phyloP scores from a whole-genome alignment of 2,797 vertebrate genomes.

The Galaxias olidus region DNA sequence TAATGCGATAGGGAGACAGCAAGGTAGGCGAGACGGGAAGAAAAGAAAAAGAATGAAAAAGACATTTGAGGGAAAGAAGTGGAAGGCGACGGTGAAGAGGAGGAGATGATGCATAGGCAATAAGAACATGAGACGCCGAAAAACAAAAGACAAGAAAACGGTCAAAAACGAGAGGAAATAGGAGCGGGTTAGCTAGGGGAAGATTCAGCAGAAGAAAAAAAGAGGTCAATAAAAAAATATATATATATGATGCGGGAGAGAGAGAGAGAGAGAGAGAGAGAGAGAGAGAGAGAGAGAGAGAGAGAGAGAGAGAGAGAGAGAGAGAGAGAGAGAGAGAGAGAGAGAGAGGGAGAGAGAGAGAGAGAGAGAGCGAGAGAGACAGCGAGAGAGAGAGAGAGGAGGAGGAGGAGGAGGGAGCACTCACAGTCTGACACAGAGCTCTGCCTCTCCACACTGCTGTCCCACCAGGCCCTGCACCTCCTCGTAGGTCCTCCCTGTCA shows the following conservation, averaged over 20 bases:
- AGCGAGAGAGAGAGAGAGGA: background rate
- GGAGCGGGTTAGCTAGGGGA: constrained; percentile 24
- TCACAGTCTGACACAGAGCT: constrained; percentile 99
- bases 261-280: background rate
- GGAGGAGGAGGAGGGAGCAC: constrained; percentile 71
- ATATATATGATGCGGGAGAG: constrained; percentile 24
- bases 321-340: background rate
- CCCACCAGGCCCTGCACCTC: constrained; percentile 92
- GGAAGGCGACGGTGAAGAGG: background rate
- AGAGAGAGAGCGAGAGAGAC: background rate
- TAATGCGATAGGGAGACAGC: background rate
- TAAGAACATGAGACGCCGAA: background rate
- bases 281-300: constrained; percentile 9
- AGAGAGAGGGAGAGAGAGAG: too few relatives aligned
- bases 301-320: constrained; percentile 13
- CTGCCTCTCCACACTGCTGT: constrained; percentile 91
- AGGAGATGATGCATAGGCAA: background rate
- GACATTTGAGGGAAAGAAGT: background rate
- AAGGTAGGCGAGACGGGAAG: constrained; percentile 10
- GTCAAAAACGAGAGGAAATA: background rate
- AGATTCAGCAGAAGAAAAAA: constrained; percentile 33
- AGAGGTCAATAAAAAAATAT: background rate
- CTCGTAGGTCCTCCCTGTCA: constrained; percentile 95
- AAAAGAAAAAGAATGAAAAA: background rate
- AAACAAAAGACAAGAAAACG: constrained; percentile 7